A percentile compares a stretch with the other conserved stretches of the same genome.
These are phyloP conservation scores for Nyctibius bracteatus DNA, from an alignment of 2,113 vertebrate genomes.

Conservation along the genomic window DNA sequence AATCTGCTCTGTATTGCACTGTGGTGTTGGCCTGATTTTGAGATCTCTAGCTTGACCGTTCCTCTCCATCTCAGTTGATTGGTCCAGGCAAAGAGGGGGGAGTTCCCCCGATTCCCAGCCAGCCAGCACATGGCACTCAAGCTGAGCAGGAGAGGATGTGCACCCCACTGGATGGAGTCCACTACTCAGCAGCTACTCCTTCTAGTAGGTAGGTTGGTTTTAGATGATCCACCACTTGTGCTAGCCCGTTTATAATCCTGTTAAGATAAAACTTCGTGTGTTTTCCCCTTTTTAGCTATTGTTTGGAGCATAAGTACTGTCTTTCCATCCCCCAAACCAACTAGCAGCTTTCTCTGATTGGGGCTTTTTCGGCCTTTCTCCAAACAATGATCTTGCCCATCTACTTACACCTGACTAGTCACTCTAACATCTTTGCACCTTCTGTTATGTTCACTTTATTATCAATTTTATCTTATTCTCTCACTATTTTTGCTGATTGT, in stretches of 20 bases:
- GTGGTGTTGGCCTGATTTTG: background rate
- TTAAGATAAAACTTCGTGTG: background rate
- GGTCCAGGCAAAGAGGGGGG: constrained; percentile 88
- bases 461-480: background rate
- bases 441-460: background rate
- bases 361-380: background rate
- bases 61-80: constrained; percentile 70
- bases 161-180: constrained; percentile 71
- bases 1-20: background rate
- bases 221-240: background rate
- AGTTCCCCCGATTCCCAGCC: constrained; percentile 72
- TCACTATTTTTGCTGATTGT: background rate
- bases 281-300: background rate
- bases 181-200: constrained; percentile 75
- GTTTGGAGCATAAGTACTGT: background rate
- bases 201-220: constrained; percentile 77
- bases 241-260: background rate
- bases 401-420: background rate
- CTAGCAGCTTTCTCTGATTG: background rate
- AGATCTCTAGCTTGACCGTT: background rate
- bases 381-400: background rate
- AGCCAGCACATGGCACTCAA: constrained; percentile 82
- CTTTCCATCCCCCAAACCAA: background rate
- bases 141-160: constrained; percentile 81
- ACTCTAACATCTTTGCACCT: background rate